Percentiles rank a stretch among this genome's conserved stretches.
phyloP scores from a whole-genome alignment of 2,113 vertebrate species.

The Nothoprocta perdicaria region DNA sequence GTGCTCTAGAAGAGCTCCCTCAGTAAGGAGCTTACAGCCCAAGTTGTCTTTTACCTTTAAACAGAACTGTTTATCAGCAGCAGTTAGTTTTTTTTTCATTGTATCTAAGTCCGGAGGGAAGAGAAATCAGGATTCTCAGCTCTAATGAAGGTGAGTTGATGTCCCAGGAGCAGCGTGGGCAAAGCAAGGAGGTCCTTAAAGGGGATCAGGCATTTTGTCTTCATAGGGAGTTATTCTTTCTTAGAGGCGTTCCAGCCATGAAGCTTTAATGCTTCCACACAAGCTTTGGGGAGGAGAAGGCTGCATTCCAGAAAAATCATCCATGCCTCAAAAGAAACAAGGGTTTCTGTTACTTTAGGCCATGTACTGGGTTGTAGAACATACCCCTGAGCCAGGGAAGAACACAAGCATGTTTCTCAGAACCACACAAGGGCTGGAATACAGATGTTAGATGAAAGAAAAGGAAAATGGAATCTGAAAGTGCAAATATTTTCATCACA shows the following conservation, averaged over 20 bases:
- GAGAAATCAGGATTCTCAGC: not conserved
- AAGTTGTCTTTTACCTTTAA: not conserved
- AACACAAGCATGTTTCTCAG: not conserved
- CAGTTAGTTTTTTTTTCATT: not conserved
- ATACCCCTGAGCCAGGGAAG: not conserved
- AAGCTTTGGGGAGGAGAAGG: not conserved
- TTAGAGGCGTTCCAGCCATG: not conserved
- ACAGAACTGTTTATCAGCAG: not conserved
- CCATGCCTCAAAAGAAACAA: not conserved
- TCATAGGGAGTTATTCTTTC: not conserved
- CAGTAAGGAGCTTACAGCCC: accelerated
- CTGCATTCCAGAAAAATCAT: not conserved
- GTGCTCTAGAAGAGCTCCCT: not conserved
- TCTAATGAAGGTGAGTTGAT: not conserved
- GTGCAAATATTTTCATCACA: not conserved
- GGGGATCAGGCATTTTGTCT: not conserved
- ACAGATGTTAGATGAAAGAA: not conserved
- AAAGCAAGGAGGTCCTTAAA: not conserved
- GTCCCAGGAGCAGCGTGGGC: not conserved
- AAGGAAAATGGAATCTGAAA: not conserved
- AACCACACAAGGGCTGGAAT: not conserved
- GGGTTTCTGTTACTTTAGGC: not conserved
- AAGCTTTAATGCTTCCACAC: not conserved
- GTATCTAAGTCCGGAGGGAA: not conserved
- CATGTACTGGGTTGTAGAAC: not conserved